phyloP scores from a whole-genome alignment of 2,113 vertebrate species.

The Megaptera novaeangliae region DNA sequence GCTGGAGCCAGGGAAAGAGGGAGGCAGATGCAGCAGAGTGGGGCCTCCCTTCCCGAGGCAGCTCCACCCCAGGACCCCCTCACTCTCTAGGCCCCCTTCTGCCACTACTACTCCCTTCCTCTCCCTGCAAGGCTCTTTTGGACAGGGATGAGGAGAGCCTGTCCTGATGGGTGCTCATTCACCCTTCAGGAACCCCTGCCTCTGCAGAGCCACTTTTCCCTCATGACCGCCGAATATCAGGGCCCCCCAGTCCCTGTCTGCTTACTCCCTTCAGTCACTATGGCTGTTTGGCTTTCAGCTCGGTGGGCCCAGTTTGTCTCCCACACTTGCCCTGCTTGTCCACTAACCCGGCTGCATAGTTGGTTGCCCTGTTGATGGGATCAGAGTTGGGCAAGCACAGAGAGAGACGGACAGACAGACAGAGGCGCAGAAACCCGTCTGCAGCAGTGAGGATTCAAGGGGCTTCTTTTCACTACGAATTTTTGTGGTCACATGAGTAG shows the following conservation, averaged over 20 bases:
- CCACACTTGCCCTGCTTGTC: neutral
- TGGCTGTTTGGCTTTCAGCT: neutral
- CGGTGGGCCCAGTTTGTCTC: neutral
- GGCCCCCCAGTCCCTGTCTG: neutral
- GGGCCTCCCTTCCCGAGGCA: neutral
- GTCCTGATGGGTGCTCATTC: neutral
- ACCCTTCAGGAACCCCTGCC: neutral
- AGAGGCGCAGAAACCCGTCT: neutral
- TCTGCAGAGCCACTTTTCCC: neutral
- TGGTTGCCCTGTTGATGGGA: neutral
- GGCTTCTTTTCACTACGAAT: neutral
- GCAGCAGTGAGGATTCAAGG: neutral
- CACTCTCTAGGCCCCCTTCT: neutral
- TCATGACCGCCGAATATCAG: neutral
- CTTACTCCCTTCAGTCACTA: neutral
- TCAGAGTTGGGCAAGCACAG: neutral
- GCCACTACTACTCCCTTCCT: neutral
- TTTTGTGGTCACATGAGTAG: neutral
- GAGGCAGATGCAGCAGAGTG: neutral
- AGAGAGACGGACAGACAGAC: neutral
- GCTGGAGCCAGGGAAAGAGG: slow-evolving; percentile 30
- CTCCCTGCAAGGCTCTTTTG: neutral
- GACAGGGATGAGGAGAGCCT: neutral
- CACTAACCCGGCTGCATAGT: neutral
- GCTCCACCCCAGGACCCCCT: neutral